Conservation (phyloP, 1,140 invertebrate genomes). For the Leucophenga varia region DNA sequence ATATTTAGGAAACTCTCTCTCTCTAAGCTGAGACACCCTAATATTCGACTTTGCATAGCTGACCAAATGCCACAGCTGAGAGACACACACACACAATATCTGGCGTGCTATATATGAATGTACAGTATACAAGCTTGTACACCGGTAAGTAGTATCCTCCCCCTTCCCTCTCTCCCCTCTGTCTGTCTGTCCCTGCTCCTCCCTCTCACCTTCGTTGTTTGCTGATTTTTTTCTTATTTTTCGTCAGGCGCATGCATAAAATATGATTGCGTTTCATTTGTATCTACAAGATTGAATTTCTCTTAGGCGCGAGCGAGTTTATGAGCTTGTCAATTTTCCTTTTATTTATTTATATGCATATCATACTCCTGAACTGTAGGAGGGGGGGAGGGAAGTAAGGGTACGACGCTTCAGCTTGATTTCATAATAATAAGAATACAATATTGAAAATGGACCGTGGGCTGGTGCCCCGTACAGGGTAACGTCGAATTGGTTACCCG, state of each 20-base stretch:
- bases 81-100: slow-evolving; percentile 25
- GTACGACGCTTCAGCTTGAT: slow-evolving; percentile 25
- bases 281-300: slow-evolving; percentile 51
- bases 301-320: slow-evolving; percentile 46
- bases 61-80: too few species aligned
- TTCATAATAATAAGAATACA: slow-evolving; percentile 24
- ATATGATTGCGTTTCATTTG: slow-evolving; percentile 53
- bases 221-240: too few species aligned
- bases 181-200: slow-evolving; percentile 10
- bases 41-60: too few species aligned
- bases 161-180: slow-evolving; percentile 17
- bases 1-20: too few species aligned
- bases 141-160: slow-evolving; percentile 12
- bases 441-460: slow-evolving; percentile 32
- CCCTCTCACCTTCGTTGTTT: too few species aligned
- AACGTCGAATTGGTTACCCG: too few species aligned
- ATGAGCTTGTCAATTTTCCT: slow-evolving; percentile 48
- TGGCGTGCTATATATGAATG: too few species aligned
- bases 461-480: too few species aligned
- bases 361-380: slow-evolving; percentile 15
- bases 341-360: slow-evolving; percentile 53
- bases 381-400: not conserved
- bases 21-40: too few species aligned
- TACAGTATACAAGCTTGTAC: slow-evolving; percentile 21
- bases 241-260: slow-evolving; percentile 42